phyloP scores from a whole-genome alignment of 2,888 invertebrate genomes.

The Callyntrura guangdongensis region DNA sequence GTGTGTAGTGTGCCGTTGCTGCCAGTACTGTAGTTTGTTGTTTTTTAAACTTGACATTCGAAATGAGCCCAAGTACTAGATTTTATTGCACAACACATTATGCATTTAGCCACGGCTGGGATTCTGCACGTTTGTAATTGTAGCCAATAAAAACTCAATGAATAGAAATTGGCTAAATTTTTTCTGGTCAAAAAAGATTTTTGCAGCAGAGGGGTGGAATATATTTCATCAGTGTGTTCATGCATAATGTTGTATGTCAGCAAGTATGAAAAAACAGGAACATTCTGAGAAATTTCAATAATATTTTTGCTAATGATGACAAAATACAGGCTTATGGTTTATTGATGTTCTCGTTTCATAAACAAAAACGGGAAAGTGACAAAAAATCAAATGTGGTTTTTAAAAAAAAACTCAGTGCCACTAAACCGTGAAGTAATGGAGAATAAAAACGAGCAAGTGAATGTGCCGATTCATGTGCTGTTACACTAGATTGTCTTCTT shows the following conservation, averaged over 20 bases:
- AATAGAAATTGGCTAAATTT: too few species aligned
- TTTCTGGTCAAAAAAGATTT: too few species aligned
- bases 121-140: too few species aligned
- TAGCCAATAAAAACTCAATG: too few species aligned
- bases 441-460: conserved; percentile 17
- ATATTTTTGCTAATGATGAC: background rate
- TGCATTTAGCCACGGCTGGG: too few species aligned
- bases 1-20: background rate
- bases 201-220: too few species aligned
- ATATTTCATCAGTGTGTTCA: too few species aligned
- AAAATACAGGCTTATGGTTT: too few species aligned
- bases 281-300: background rate
- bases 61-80: background rate
- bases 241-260: too few species aligned
- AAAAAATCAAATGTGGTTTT: conserved; percentile 8
- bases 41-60: conserved; percentile 18
- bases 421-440: conserved; percentile 2
- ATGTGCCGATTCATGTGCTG: conserved; percentile 56
- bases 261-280: too few species aligned
- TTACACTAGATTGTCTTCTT: too few species aligned
- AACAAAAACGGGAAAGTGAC: background rate
- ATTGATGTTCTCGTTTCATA: background rate
- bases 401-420: too few species aligned
- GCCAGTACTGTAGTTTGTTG: background rate
- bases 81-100: background rate